Base-by-base conservation (phyloP, 2,113 vertebrate genomes). In the Oreotrochilus melanogaster region DNA sequence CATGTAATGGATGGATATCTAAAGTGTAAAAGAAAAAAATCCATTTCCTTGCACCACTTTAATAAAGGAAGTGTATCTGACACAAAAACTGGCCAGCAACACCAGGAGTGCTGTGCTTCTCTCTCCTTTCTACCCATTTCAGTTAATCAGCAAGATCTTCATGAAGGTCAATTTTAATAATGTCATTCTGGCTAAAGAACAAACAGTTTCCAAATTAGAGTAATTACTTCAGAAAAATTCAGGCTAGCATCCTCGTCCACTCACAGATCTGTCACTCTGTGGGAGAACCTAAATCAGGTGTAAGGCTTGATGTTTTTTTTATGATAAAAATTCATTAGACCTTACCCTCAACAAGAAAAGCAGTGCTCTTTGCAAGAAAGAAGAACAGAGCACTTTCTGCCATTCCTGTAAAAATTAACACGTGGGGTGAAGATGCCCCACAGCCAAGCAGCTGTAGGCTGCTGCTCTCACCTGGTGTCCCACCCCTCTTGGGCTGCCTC, bases 151-250 rank as follows among this genome's bases (percentile, higher is more conserved):
- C 89, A 93, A 75, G 53, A 85, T 89, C 93, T 73, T 91, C n/a
- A 12, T 60, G 85, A 91, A 93, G 91, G 92, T 94, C 92, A 83
- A 75, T 91, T 89, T 79, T 84, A 82, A 78, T 86, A 89, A 83
- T 14, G 78, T 62, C 67, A 71, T 60, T 71, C 43, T 58, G 57
- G 31, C 48, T 76, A 88, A 58, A 84, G 75, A 85, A 75, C 54
- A 75, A 56, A 56, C 37, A 25, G 37, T 72, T 86, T 62, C 80
- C 47, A 65, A 62, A 65, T 66, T 8, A 53, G 72, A 91, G 48
- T 50, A 65, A 50, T 27, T 42, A 56, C 51, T 87, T 81, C 53
- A 53, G 74, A 82, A 88, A 81, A 75, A 57, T n/a, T 37, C 48
- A 60, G 35, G 45, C n/a, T 61, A 61, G 39, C 19, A 72, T 65